Evolutionary conservation across 1,140 invertebrate genomes (phyloP), one percentile per base, ranked within the genome.

Genomic region (Neodiprion virginianus): DNA sequence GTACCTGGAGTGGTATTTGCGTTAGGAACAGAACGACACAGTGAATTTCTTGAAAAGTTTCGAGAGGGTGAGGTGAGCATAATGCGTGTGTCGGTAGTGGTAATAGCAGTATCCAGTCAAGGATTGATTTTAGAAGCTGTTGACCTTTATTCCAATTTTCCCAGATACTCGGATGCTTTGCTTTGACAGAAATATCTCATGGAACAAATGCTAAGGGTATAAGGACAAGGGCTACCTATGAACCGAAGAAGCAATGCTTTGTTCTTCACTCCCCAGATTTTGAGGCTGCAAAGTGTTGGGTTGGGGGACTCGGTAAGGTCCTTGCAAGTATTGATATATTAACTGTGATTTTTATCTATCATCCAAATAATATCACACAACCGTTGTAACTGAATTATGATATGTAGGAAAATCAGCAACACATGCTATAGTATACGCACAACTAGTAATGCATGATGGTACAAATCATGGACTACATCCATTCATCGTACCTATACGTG

Each of bases 261-360:
- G 90, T 98, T 40, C 90, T 99, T 10, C 93, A 98, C 84, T 96
- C 97, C 0, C 96, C 97, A 0, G 95, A 97, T 87, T 96, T 98
- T 89, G 94, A 98, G 88, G 96, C 97, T 40, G 95, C 96, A 67
- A 99, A 99, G 91, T 97, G 96, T 88, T 99, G 97, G 97, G 91
- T 94, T 80, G 96, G 96, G 79, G 95, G 95, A 89, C 90, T 98
- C 88, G 95, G 96, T 93, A 90, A 88, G 74, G 76, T 67, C 7
- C 23, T 40, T 28, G 68, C n/a, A 48, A 21, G 12, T 47, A n/a
- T 40, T 40, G 28, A 40, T 3, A 40, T 40, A 40, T 40, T 40
- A 40, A 40, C 28, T 3, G 28, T 40, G 5, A 40, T 40, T 40
- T 1, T 40, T 5, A 40, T 40, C 28, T 40, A 40, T 40, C 28